Evolutionary conservation across 1,140 invertebrate genomes (phyloP).

Genomic region (Microplitis demolitor): DNA sequence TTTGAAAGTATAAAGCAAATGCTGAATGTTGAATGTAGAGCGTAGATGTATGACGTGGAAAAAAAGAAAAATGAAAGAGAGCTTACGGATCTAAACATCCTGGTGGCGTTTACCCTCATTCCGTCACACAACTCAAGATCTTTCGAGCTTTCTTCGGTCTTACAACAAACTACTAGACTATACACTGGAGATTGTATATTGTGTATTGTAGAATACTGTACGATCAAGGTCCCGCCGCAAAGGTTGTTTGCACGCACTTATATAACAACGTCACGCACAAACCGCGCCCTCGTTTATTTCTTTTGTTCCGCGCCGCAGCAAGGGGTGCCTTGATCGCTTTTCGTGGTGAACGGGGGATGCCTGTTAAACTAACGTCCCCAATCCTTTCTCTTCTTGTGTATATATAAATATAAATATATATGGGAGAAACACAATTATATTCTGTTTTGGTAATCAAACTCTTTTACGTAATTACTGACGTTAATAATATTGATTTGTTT

Average conservation of each 20-base stretch:
- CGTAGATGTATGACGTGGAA: background rate
- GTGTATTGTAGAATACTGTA: background rate
- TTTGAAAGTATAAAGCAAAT: background rate
- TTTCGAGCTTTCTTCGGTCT: background rate
- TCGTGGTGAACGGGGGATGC: background rate
- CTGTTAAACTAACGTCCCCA: slow-evolving; percentile 13
- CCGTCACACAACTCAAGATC: background rate
- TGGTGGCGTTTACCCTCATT: background rate
- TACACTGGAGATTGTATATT: background rate
- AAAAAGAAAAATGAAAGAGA: background rate
- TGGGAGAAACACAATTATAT: too few species aligned
- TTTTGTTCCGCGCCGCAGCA: slow-evolving; percentile 55
- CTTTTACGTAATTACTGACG: too few species aligned
- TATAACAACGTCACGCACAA: slow-evolving; percentile 59
- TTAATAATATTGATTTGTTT: too few species aligned
- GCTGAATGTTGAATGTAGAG: background rate
- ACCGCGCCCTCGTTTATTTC: slow-evolving; percentile 58
- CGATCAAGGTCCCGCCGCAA: slow-evolving; percentile 7
- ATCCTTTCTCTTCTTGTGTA: background rate
- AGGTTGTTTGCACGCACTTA: slow-evolving; percentile 48
- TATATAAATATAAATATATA: too few species aligned
- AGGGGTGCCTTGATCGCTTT: slow-evolving; percentile 43
- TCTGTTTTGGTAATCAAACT: too few species aligned
- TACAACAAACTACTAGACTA: background rate
- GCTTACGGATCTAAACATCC: background rate